phyloP scores from a whole-genome alignment of 2,888 invertebrate genomes.

The Camponotus fellah region DNA sequence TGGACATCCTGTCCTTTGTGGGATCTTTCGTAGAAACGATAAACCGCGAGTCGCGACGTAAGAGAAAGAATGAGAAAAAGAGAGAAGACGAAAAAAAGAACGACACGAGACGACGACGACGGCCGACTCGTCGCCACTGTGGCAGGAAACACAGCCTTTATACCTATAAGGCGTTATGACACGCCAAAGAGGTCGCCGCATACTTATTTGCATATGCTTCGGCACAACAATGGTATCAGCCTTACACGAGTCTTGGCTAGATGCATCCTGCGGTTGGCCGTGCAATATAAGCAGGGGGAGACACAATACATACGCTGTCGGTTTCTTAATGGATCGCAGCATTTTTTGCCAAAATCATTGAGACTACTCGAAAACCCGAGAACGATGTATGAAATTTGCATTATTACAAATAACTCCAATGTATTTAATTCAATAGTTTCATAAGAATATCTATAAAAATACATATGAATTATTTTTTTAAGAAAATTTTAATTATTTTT shows the following conservation, averaged over 20 bases:
- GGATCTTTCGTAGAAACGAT: slow-evolving; percentile 78
- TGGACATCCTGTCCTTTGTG: slow-evolving; percentile 76
- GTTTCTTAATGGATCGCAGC: slow-evolving; percentile 43
- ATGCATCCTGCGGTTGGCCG: slow-evolving; percentile 50
- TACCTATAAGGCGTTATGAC: slow-evolving; percentile 82
- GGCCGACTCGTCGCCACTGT: slow-evolving; percentile 66
- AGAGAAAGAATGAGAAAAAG: slow-evolving; percentile 22
- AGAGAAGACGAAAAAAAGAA: slow-evolving; percentile 33
- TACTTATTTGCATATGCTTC: slow-evolving; percentile 79
- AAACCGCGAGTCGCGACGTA: slow-evolving; percentile 60
- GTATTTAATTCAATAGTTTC: not conserved
- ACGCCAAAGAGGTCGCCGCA: slow-evolving; percentile 72
- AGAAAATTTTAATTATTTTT: not conserved
- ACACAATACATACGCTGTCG: slow-evolving; percentile 42
- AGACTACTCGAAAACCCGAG: slow-evolving; percentile 24
- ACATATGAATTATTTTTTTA: too few species aligned
- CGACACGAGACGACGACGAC: slow-evolving; percentile 38
- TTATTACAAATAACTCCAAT: slow-evolving; percentile 23
- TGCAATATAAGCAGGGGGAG: slow-evolving; percentile 28
- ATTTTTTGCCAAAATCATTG: slow-evolving; percentile 48
- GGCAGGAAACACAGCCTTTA: slow-evolving; percentile 74
- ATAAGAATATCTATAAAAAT: too few species aligned
- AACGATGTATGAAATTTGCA: slow-evolving; percentile 3
- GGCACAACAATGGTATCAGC: slow-evolving; percentile 79
- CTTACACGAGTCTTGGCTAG: slow-evolving; percentile 68